Evolutionary conservation across 2,797 vertebrate species (phyloP).

Genomic region (Tympanoctomys barrerae): DNA sequence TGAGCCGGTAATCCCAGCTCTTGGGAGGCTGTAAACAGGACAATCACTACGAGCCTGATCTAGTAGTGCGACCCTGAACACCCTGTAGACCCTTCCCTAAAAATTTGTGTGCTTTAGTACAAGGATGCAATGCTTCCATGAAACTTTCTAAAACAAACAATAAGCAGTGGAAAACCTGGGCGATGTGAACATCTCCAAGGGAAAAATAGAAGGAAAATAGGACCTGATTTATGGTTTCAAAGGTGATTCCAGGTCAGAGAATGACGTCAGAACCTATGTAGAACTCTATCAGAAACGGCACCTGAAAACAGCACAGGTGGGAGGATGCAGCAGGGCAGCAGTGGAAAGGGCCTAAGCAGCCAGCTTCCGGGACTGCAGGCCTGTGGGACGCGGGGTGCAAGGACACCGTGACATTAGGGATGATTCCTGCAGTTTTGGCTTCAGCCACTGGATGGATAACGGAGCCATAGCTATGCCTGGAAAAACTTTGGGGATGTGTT

Average conservation of each 20-base stretch:
- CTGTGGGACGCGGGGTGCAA: not conserved
- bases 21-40: too few relatives aligned
- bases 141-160: not conserved
- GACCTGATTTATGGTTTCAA: not conserved
- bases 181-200: not conserved
- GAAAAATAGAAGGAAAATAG: not conserved
- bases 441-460: not conserved
- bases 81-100: too few relatives aligned
- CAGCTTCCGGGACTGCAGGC: not conserved
- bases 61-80: too few relatives aligned
- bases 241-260: not conserved
- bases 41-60: too few relatives aligned
- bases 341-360: rapidly evolving
- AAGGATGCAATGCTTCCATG: not conserved
- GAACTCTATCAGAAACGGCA: not conserved
- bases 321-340: not conserved
- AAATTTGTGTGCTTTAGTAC: not conserved
- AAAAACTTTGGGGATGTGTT: not conserved
- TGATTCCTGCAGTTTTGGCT: not conserved
- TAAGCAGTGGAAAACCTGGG: not conserved
- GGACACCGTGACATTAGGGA: too few relatives aligned
- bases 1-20: too few relatives aligned
- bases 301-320: too few relatives aligned
- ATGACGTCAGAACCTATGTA: not conserved
- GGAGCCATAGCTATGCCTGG: not conserved